phyloP scores from a whole-genome alignment of 92 coral and sea anemone species.

The Galaxea fascicularis region DNA sequence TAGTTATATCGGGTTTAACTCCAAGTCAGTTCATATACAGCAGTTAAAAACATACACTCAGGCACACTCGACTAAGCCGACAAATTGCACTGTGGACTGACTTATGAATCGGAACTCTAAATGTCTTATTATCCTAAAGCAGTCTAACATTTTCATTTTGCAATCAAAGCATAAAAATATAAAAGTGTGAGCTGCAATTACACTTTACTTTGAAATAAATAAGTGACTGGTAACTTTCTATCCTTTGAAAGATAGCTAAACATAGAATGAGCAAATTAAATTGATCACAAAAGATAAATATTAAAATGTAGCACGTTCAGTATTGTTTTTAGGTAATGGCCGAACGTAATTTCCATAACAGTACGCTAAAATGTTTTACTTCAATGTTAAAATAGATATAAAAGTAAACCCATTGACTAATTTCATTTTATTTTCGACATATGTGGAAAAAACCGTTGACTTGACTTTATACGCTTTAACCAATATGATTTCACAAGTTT shows the following conservation, averaged over 20 bases:
- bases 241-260: neutral
- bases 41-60: too few relatives aligned
- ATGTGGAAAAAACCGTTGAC: neutral
- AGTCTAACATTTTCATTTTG: neutral
- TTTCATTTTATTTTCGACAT: conserved; percentile 6
- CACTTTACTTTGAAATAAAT: neutral
- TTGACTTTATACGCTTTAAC: conserved; percentile 11
- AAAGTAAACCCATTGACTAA: conserved; percentile 17
- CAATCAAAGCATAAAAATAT: neutral
- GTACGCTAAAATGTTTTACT: conserved; percentile 42
- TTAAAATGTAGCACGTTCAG: conserved; percentile 7
- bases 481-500: conserved; percentile 38
- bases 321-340: conserved; percentile 20
- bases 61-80: too few relatives aligned
- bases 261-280: neutral
- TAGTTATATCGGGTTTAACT: too few relatives aligned
- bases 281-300: neutral
- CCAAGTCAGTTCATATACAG: too few relatives aligned
- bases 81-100: too few relatives aligned
- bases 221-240: neutral
- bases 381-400: conserved; percentile 26
- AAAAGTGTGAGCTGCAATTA: neutral
- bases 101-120: too few relatives aligned
- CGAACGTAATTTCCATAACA: conserved; percentile 28
- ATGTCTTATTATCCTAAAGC: too few relatives aligned